Conservation (phyloP, 2,797 vertebrate species). For the Aphelocoma californica region DNA sequence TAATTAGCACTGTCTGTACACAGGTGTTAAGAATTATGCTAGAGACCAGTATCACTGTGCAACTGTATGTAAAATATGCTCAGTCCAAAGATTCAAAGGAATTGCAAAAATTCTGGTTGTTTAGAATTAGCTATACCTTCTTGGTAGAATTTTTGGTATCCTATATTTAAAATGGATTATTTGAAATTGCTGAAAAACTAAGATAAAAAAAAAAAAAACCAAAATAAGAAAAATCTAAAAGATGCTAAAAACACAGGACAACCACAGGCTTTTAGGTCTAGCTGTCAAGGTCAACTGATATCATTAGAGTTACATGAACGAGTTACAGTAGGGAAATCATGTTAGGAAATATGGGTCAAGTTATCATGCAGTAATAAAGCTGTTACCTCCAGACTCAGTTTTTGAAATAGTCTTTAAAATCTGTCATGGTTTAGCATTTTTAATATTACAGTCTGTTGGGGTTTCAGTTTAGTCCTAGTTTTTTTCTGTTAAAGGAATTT, state of each 20-base stretch:
- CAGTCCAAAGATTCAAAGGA: not conserved
- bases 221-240: not conserved
- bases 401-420: conserved; percentile 47
- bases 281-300: conserved; percentile 79
- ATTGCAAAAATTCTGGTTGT: not conserved
- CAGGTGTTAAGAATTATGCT: not conserved
- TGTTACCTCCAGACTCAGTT: conserved; percentile 61
- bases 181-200: conserved; percentile 52
- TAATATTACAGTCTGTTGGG: not conserved
- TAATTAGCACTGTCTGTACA: not conserved
- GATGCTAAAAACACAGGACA: conserved; percentile 29
- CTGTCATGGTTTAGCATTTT: not conserved
- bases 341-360: conserved; percentile 79
- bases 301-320: conserved; percentile 78
- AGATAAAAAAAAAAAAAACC: not conserved
- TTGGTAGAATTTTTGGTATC: not conserved
- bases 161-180: not conserved
- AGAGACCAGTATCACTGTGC: not conserved
- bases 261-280: conserved; percentile 74
- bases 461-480: too few species aligned
- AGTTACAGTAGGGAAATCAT: conserved; percentile 80
- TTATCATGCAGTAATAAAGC: conserved; percentile 72
- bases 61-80: not conserved
- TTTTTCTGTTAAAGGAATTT: too few species aligned
- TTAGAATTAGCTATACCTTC: not conserved